phyloP scores from a whole-genome alignment of 2,113 vertebrate genomes.

The Thymallus thymallus region DNA sequence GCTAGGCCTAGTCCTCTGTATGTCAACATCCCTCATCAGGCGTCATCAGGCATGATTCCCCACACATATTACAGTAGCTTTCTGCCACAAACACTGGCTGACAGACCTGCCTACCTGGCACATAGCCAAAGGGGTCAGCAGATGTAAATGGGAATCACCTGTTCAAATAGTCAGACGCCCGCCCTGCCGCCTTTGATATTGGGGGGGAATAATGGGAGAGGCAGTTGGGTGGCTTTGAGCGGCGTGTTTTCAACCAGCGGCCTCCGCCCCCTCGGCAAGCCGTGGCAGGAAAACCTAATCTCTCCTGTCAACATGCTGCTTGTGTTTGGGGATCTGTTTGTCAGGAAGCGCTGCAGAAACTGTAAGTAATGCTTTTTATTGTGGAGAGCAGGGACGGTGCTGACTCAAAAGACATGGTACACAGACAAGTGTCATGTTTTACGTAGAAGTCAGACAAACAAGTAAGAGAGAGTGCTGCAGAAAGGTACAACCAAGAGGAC shows the following conservation, averaged over 20 bases:
- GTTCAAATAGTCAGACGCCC: constrained; percentile 74
- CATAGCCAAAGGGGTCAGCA: constrained; percentile 60
- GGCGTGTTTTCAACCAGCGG: constrained; percentile 43
- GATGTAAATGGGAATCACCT: constrained; percentile 75
- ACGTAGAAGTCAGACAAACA: not conserved
- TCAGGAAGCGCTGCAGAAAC: constrained; percentile 11
- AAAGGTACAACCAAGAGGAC: not conserved
- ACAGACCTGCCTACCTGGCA: constrained; percentile 35
- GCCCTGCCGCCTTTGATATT: constrained; percentile 63
- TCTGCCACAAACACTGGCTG: not conserved
- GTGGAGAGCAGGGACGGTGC: not conserved
- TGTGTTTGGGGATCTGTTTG: constrained; percentile 67
- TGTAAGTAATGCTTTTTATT: not conserved
- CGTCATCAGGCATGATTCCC: too few relatives aligned
- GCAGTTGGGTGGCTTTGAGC: constrained; percentile 64
- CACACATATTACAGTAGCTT: not conserved
- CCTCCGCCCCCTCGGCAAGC: constrained; percentile 65
- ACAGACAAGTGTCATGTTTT: not conserved
- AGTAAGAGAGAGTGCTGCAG: not conserved
- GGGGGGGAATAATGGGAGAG: not conserved
- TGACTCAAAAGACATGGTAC: too few relatives aligned
- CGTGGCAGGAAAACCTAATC: constrained; percentile 71
- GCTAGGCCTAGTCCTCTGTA: too few relatives aligned
- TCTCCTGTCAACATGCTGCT: constrained; percentile 71
- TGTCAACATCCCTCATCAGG: too few relatives aligned